Percentiles rank a stretch among this genome's conserved stretches.
These are phyloP conservation scores for Clostera curtula DNA, from an alignment of 2,888 invertebrate genomes.

Conservation along the genomic window DNA sequence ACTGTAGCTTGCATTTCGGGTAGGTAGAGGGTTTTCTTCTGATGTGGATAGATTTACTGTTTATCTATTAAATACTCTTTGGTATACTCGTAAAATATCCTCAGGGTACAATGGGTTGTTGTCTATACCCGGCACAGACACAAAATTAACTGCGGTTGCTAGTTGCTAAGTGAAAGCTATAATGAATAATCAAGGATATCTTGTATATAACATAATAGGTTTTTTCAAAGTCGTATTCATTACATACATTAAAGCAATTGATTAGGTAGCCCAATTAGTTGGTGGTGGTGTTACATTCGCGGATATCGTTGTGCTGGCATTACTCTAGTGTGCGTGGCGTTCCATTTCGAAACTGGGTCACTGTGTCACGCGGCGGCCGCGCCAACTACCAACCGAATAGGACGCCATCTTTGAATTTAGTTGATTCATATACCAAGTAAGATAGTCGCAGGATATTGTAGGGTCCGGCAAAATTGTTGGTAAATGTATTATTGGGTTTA, in stretches of 20 bases:
- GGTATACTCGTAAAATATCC: too few relatives aligned
- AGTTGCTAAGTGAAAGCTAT: too few relatives aligned
- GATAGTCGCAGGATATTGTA: slow-evolving; percentile 22
- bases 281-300: slow-evolving; percentile 35
- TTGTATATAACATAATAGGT: slow-evolving; percentile 3
- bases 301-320: slow-evolving; percentile 42
- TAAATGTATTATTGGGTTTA: too few relatives aligned
- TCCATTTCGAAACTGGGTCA: slow-evolving; percentile 73
- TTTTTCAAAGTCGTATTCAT: slow-evolving; percentile 12
- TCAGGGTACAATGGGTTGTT: too few relatives aligned
- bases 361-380: slow-evolving; percentile 66
- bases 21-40: too few relatives aligned
- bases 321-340: slow-evolving; percentile 62
- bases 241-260: slow-evolving; percentile 24
- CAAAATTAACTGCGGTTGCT: too few relatives aligned
- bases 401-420: slow-evolving; percentile 67
- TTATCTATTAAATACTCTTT: too few relatives aligned
- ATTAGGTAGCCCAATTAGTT: slow-evolving; percentile 36
- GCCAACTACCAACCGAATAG: slow-evolving; percentile 55
- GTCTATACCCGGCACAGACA: too few relatives aligned
- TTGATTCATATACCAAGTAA: slow-evolving; percentile 46
- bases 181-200: too few relatives aligned
- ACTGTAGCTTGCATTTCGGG: too few relatives aligned
- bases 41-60: too few relatives aligned
- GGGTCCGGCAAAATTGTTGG: too few relatives aligned